phyloP scores from a whole-genome alignment of 53 echinoderm and acorn worm genomes.

The Echinometra lucunter region DNA sequence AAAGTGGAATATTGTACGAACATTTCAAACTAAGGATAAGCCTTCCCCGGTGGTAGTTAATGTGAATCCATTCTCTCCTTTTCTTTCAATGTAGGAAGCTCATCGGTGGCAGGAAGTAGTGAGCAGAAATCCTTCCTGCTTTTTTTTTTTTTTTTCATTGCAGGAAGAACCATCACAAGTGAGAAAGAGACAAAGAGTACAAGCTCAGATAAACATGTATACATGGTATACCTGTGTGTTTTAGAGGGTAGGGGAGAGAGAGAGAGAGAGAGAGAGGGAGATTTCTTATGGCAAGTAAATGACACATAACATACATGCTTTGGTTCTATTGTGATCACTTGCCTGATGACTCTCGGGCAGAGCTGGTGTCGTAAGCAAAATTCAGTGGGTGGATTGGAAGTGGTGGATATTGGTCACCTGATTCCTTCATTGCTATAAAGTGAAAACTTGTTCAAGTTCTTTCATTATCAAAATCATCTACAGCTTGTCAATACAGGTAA shows the following conservation, averaged over 20 bases:
- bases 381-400: background rate
- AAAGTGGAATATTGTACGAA: background rate
- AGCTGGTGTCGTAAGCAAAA: constrained; percentile 7
- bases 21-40: background rate
- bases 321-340: constrained; percentile 23
- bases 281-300: background rate
- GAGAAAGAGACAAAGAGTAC: background rate
- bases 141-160: background rate
- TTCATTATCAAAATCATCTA: background rate
- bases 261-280: background rate
- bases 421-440: background rate
- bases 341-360: background rate
- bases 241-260: background rate
- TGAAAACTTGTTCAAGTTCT: background rate
- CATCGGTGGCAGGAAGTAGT: constrained; percentile 17
- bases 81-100: background rate
- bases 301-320: constrained; percentile 2
- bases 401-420: background rate
- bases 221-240: background rate
- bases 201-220: background rate
- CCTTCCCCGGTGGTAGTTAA: background rate
- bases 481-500: constrained; percentile 7
- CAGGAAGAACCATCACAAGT: constrained; percentile 19
- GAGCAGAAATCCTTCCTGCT: constrained; percentile 28
- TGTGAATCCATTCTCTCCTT: background rate